Percentiles rank a stretch among this genome's conserved stretches.
Conservation (phyloP, 1,140 invertebrate species). For the Ridgeia piscesae region DNA sequence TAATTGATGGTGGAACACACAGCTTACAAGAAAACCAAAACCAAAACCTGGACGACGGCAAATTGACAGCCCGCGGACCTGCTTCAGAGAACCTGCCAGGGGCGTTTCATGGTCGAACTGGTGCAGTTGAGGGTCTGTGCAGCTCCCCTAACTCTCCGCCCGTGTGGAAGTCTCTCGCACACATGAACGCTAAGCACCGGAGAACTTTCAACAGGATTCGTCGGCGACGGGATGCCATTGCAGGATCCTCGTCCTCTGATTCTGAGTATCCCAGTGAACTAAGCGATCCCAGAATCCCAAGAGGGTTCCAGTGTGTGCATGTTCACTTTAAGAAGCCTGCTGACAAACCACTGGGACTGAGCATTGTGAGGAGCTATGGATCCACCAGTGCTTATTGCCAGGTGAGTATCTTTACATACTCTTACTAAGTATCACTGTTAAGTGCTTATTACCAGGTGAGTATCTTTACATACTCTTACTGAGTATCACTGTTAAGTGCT, state of each 20-base stretch:
- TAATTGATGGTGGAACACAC: neutral
- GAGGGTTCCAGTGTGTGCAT: conserved; percentile 37
- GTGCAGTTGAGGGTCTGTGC: neutral
- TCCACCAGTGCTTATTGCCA: conserved; percentile 49
- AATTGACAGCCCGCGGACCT: neutral
- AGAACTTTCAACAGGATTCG: conserved; percentile 14
- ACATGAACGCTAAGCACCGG: neutral
- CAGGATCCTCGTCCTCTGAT: neutral
- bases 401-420: too few relatives aligned
- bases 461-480: too few relatives aligned
- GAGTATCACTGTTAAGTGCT: too few relatives aligned
- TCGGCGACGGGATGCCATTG: conserved; percentile 7
- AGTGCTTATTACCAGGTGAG: too few relatives aligned
- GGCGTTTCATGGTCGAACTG: neutral
- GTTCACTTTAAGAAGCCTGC: conserved; percentile 38
- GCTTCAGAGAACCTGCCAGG: neutral
- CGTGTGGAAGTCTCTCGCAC: neutral
- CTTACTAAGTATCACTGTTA: too few relatives aligned
- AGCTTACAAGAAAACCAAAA: neutral
- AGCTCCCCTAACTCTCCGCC: neutral
- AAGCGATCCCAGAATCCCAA: conserved; percentile 12
- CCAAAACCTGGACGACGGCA: neutral
- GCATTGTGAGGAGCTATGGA: conserved; percentile 52
- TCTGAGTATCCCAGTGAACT: neutral
- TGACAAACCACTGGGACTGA: conserved; percentile 45